A percentile compares a stretch with the other conserved stretches of the same genome.
Conservation (phyloP, 1,140 invertebrate species). For the Planococcus citri region DNA sequence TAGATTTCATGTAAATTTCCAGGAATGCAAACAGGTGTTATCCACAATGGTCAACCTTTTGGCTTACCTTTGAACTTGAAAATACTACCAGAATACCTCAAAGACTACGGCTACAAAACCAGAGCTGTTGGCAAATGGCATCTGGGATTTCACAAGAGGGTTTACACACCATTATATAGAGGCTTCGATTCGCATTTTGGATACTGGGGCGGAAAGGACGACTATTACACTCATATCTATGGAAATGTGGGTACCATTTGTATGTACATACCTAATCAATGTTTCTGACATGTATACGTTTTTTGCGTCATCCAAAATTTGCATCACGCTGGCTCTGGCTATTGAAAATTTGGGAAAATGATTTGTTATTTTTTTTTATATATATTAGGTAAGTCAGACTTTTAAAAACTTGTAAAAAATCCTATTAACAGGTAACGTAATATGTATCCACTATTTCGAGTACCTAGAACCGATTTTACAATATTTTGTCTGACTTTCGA, state of each 20-base stretch:
- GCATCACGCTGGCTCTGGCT: not conserved
- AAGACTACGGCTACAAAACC: slow-evolving; percentile 48
- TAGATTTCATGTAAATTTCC: too few species aligned
- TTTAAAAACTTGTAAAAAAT: too few species aligned
- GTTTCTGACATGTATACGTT: too few species aligned
- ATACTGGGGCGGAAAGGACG: slow-evolving; percentile 53
- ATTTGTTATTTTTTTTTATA: too few species aligned
- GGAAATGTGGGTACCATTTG: not conserved
- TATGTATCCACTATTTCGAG: too few species aligned
- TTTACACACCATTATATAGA: slow-evolving; percentile 59
- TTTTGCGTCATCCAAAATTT: too few species aligned
- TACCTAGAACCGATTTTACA: too few species aligned
- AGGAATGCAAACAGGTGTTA: slow-evolving; percentile 67
- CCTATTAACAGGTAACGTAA: too few species aligned
- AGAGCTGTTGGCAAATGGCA: slow-evolving; percentile 63
- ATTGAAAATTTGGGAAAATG: too few species aligned
- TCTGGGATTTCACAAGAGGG: slow-evolving; percentile 49
- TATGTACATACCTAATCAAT: too few species aligned
- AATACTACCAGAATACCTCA: slow-evolving; percentile 49
- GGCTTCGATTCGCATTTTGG: slow-evolving; percentile 77
- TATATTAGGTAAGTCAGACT: too few species aligned
- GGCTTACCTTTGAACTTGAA: slow-evolving; percentile 56
- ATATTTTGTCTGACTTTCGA: too few species aligned
- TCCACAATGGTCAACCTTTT: slow-evolving; percentile 55
- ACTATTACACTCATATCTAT: not conserved